phyloP scores from a whole-genome alignment of 1,140 invertebrate species.

The Drosophila parabipectinata region DNA sequence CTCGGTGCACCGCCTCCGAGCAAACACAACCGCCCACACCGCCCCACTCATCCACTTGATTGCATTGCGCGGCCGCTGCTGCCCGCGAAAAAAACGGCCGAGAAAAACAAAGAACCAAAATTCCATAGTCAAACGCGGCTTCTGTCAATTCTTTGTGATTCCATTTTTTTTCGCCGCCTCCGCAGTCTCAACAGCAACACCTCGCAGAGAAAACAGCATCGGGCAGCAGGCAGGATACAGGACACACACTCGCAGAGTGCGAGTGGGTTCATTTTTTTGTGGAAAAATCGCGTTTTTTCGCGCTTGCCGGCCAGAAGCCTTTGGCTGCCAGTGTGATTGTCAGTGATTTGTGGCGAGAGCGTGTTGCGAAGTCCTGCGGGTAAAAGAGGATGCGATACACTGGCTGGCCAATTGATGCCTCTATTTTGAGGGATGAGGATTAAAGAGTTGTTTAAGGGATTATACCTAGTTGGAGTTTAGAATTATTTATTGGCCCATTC shows the following conservation, averaged over 20 bases:
- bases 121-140: constrained; percentile 43
- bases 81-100: constrained; percentile 10
- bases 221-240: constrained; percentile 16
- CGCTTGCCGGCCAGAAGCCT: constrained; percentile 41
- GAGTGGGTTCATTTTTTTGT: constrained; percentile 47
- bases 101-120: constrained; percentile 34
- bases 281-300: constrained; percentile 38
- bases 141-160: constrained; percentile 44
- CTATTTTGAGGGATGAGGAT: constrained; percentile 23
- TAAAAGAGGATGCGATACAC: constrained; percentile 7
- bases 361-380: constrained; percentile 11
- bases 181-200: constrained; percentile 58
- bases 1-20: constrained; percentile 40
- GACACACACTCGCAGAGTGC: constrained; percentile 2
- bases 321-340: constrained; percentile 58
- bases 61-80: constrained; percentile 54
- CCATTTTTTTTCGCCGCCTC: constrained; percentile 23
- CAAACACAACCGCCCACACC: constrained; percentile 46
- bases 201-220: constrained; percentile 29
- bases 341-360: constrained; percentile 63
- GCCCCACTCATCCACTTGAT: constrained; percentile 75
- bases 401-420: constrained; percentile 35
- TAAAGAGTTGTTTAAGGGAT: not conserved
- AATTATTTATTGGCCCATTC: not conserved
- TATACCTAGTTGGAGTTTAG: not conserved